phyloP scores from a whole-genome alignment of 2,888 invertebrate genomes.

The Andrena hattorfiana region DNA sequence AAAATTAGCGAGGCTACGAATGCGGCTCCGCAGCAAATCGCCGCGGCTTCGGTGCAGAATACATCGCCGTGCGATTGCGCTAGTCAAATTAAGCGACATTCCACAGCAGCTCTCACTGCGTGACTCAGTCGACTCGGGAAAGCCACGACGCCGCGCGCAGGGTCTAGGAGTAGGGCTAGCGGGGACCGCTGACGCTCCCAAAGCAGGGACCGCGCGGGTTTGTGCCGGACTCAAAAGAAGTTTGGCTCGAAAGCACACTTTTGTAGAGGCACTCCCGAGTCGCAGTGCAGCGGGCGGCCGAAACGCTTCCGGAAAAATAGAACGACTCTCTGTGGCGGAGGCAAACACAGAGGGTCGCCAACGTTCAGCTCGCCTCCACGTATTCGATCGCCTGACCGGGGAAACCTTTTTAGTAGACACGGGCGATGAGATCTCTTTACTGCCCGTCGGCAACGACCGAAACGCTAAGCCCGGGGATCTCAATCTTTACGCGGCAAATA shows the following conservation, averaged over 20 bases:
- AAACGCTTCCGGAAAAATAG: no score
- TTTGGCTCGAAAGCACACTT: no score
- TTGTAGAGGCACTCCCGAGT: no score
- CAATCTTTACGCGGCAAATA: not conserved
- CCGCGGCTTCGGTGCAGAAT: not conserved
- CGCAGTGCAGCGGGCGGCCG: no score
- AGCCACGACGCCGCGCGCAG: not conserved
- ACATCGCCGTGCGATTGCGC: not conserved
- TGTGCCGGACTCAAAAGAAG: no score
- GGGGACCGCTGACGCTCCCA: no score
- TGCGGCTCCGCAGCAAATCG: not conserved
- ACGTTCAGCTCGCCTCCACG: no score
- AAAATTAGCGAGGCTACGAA: not conserved
- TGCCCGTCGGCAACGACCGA: not conserved
- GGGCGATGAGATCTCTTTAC: not conserved
- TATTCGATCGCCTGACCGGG: no score
- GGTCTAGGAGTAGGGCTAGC: fast-evolving
- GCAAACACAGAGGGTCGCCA: no score
- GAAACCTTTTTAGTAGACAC: not conserved
- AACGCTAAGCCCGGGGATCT: not conserved
- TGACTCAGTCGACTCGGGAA: not conserved
- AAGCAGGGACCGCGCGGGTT: fast-evolving
- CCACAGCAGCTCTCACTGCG: not conserved
- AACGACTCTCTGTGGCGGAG: no score
- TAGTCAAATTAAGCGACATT: not conserved